Evolutionary conservation across 2,888 invertebrate genomes (phyloP), one percentile per base, ranked within the genome.

Genomic region (Cosmia trapezina): DNA sequence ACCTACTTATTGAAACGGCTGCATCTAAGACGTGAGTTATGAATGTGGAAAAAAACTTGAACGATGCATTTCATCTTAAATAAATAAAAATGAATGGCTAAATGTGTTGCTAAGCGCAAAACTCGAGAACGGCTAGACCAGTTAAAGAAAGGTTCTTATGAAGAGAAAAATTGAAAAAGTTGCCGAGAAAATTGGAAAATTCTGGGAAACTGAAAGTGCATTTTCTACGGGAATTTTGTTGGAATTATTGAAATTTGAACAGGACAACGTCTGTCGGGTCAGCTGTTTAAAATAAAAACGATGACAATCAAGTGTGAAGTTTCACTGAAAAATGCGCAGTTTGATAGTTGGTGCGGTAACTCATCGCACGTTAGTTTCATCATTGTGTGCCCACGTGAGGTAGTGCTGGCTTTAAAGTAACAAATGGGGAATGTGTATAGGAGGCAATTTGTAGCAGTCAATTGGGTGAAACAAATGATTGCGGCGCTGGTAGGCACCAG

Each of bases 401-500:
- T 33, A 47, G 60, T 64, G 59, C 56, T n/a, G 12, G 53, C 59
- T 83, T 73, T 63, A 73, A 80, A 73, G 59, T 83, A 47, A 75
- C 65, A 70, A 81, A 83, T 80, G 80, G 70, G 70, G 70, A 79
- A 70, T 75, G 80, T 69, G 79, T 65, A 65, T 54, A 68, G 61
- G 45, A 70, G 41, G 61, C 75, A 80, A 81, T 70, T 79, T 68
- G 70, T 83, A 70, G 59, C 80, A 81, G 80, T 81, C 81, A 80
- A 83, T 81, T 83, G 80, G 67, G 80, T 64, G 62, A 75, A 81
- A 81, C 83, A 81, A 81, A 81, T 83, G 80, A 83, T 70, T 81
- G 81, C 59, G 81, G 81, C 68, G 33, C 65, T 69, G 41, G 75
- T 83, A 68, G 67, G 59, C 43, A 65, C 75, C 68, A 70, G 51